A percentile compares a stretch with the other conserved stretches of the same genome.
Conservation (phyloP, 2,888 invertebrate genomes). For the Phaonia tiefii region DNA sequence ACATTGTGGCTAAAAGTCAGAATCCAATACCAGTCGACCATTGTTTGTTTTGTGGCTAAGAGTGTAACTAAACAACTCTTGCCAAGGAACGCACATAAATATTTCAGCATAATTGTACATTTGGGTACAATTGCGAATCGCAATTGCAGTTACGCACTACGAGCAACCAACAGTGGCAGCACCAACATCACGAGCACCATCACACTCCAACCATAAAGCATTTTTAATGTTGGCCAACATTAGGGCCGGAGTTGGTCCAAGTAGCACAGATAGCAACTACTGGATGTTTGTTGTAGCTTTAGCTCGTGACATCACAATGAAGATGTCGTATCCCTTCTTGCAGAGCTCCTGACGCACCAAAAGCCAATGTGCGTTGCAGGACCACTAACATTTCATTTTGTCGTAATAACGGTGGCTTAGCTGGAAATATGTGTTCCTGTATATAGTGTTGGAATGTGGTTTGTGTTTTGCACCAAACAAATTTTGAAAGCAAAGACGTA, state of each 20-base stretch:
- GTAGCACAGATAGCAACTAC: conserved; percentile 9
- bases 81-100: conserved; percentile 71
- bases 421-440: conserved; percentile 13
- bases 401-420: conserved; percentile 22
- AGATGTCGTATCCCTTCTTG: neutral
- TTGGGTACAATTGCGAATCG: conserved; percentile 77
- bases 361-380: conserved; percentile 10
- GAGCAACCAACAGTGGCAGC: neutral
- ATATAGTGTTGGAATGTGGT: neutral
- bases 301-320: conserved; percentile 20
- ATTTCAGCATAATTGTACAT: conserved; percentile 78
- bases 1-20: neutral
- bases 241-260: conserved; percentile 2
- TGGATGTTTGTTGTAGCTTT: conserved; percentile 6
- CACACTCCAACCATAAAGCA: conserved; percentile 16
- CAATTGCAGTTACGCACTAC: conserved; percentile 58
- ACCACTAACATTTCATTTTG: conserved; percentile 16
- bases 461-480: neutral
- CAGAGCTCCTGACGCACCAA: conserved; percentile 7
- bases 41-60: neutral
- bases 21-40: neutral
- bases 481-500: no score
- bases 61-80: conserved; percentile 22
- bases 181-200: conserved; percentile 42
- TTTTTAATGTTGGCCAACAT: conserved; percentile 30